Conservation (phyloP, 2,113 vertebrate species). For the Promerops cafer region DNA sequence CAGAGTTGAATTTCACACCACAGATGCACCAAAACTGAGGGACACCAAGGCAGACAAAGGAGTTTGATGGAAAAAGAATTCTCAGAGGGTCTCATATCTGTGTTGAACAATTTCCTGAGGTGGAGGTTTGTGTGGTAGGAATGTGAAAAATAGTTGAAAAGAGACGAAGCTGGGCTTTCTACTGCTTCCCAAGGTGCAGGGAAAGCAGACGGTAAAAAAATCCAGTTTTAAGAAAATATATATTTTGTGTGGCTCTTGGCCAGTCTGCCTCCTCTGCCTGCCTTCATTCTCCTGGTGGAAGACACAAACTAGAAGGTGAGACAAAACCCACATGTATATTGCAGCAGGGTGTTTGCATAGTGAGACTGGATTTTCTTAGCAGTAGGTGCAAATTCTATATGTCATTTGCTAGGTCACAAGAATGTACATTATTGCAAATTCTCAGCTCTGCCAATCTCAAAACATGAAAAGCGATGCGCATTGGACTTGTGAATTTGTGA, state of each 20-base stretch:
- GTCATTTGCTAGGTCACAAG: not conserved
- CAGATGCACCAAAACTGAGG: not conserved
- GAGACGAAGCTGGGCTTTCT: not conserved
- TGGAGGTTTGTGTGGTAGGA: not conserved
- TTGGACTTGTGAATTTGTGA: not conserved
- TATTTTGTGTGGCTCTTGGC: not conserved
- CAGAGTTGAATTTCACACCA: not conserved
- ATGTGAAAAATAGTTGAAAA: not conserved
- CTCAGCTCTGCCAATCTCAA: not conserved
- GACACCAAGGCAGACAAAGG: not conserved
- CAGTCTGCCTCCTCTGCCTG: not conserved
- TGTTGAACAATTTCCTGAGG: not conserved
- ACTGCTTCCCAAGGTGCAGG: not conserved
- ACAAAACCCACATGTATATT: accelerated
- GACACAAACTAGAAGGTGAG: not conserved
- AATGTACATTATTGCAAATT: not conserved
- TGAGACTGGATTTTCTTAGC: not conserved
- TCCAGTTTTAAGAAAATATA: not conserved
- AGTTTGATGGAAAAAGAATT: not conserved
- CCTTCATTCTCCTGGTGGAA: not conserved
- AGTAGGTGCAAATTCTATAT: not conserved
- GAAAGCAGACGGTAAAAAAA: not conserved
- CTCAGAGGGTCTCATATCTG: not conserved
- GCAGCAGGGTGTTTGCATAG: not conserved
- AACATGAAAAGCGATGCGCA: not conserved